Conservation (phyloP, 2,113 vertebrate genomes). For the Ailurus styani region DNA sequence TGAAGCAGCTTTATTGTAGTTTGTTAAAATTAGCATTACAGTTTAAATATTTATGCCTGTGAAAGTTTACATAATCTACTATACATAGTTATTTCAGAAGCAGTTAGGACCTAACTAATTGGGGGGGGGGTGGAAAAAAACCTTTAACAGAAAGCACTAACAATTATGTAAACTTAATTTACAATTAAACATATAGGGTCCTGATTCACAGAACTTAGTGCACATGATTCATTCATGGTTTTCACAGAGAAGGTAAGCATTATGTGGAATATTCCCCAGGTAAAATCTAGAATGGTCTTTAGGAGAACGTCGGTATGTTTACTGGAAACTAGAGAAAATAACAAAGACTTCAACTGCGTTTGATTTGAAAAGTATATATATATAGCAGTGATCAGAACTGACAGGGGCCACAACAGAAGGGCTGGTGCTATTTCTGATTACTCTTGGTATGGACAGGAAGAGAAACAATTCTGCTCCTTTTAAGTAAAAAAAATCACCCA, state of each 20-base stretch:
- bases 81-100: slow-evolving; percentile 69
- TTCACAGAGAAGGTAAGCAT: slow-evolving; percentile 53
- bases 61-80: slow-evolving; percentile 71
- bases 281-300: slow-evolving; percentile 30
- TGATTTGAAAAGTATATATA: rapidly evolving
- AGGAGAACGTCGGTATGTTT: neutral
- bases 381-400: neutral
- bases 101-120: slow-evolving; percentile 71
- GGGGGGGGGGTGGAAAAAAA: neutral
- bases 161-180: slow-evolving; percentile 74
- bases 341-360: neutral
- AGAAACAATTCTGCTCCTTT: neutral
- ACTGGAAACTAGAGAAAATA: neutral
- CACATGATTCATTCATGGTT: slow-evolving; percentile 63
- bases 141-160: slow-evolving; percentile 59
- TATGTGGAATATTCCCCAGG: neutral
- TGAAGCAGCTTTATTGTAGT: slow-evolving; percentile 65
- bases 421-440: neutral
- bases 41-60: slow-evolving; percentile 65
- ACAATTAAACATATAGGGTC: slow-evolving; percentile 71
- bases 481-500: neutral
- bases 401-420: neutral
- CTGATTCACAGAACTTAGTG: slow-evolving; percentile 72
- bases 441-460: neutral
- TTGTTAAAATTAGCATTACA: slow-evolving; percentile 74